Evolutionary conservation across 2,797 vertebrate species (phyloP).

Genomic region (Notolepis coatsorum): DNA sequence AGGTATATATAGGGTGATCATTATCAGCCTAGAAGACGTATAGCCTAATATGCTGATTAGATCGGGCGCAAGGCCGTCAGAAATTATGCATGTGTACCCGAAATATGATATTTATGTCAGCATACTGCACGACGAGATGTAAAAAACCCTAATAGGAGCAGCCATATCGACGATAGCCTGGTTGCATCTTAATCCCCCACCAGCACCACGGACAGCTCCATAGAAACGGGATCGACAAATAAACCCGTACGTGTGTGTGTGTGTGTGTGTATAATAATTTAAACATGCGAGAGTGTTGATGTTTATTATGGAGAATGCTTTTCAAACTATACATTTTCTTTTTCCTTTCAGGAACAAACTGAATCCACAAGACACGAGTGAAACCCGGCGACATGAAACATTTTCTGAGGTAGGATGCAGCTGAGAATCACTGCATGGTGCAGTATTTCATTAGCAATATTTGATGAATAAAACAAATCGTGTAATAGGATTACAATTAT

Average conservation of each 20-base stretch:
- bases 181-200: slow-evolving; percentile 27
- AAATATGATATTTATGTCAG: fast-evolving
- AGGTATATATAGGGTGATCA: no score
- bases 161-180: background rate
- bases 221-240: background rate
- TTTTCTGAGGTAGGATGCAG: slow-evolving; percentile 79
- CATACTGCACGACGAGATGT: background rate
- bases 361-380: background rate
- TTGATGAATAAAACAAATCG: no score
- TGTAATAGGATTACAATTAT: no score
- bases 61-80: no score
- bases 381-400: slow-evolving; percentile 81
- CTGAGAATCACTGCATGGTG: background rate
- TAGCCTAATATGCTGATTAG: no score
- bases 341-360: slow-evolving; percentile 40
- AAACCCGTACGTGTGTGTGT: background rate
- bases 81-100: no score
- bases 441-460: background rate
- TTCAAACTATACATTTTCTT: background rate
- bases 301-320: background rate
- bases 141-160: background rate
- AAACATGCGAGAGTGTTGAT: background rate
- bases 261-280: no score
- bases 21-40: no score
- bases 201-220: slow-evolving; percentile 74